phyloP scores from a whole-genome alignment of 2,113 vertebrate species.

The Laticauda laticaudata region DNA sequence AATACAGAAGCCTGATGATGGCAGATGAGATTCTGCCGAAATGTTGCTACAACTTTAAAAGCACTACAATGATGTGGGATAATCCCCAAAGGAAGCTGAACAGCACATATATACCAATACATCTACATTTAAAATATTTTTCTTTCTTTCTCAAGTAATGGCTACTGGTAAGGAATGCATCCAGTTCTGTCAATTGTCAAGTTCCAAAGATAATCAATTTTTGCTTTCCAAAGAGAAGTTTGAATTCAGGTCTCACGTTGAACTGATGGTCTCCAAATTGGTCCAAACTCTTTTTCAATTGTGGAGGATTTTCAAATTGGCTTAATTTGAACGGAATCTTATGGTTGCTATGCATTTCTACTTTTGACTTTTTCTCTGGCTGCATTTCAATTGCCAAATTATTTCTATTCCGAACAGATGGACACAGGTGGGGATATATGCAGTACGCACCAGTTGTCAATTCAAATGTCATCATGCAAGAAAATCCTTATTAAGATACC shows the following conservation, averaged over 20 bases:
- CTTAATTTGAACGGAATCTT: not conserved
- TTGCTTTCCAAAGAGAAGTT: not conserved
- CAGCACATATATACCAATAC: not conserved
- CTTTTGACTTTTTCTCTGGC: not conserved
- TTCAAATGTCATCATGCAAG: not conserved
- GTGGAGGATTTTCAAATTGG: not conserved
- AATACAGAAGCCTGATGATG: too few species aligned
- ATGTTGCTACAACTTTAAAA: too few species aligned
- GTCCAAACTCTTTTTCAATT: not conserved
- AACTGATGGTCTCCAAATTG: not conserved
- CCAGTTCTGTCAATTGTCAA: not conserved
- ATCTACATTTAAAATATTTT: not conserved
- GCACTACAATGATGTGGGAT: too few species aligned
- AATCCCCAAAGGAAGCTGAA: too few species aligned
- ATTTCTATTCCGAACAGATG: not conserved
- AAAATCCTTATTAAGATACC: not conserved
- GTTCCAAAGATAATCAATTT: not conserved
- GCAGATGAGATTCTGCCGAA: too few species aligned
- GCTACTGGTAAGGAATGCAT: not conserved
- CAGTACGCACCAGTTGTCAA: not conserved
- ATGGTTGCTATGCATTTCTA: not conserved
- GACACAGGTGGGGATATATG: not conserved
- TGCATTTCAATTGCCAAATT: conserved; percentile 5
- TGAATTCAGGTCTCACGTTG: not conserved
- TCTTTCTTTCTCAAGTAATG: not conserved